Evolutionary conservation across 2,113 vertebrate species (phyloP), one percentile per base, ranked within the genome.

Genomic region (Planiliza haematocheilus): DNA sequence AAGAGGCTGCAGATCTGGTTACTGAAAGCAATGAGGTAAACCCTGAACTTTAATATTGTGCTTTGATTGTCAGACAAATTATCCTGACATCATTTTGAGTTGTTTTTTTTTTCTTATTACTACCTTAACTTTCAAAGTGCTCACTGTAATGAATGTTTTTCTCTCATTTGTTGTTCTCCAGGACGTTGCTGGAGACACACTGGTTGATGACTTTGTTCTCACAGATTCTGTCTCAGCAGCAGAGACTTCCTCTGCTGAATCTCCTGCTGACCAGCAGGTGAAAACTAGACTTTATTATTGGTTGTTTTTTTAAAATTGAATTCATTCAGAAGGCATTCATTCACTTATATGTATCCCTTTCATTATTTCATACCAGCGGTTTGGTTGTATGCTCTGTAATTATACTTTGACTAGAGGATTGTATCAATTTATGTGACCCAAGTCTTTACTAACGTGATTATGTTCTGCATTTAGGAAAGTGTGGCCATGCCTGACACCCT

Each of bases 151-250:
- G 41, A 59, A 45, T 5, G 10, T 8, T 14, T 36, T n/a, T 10
- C 4, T 46, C 14, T 73, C 8, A 10, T 4, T 43, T 60, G 11
- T 14, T 13, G 1, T 57, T 45, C 52, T 63, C 51, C 43, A 80
- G 83, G 64, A 38, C 0, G 13, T 43, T 10, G 71, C 46, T 1
- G n/a, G n/a, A n/a, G 80, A 86, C 8, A 39, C 0, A 0, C n/a
- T 85, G 37, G 61, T 68, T 8, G 82, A 84, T 1, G 82, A 88
- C 65, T 86, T 79, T 61, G 82, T 79, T 7, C 71, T 75, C 57
- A 87, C 88, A 65, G 86, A 84, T 37, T 68, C 80, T 4, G 70
- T 60, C 13, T 11, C 45, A 17, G 79, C 59, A 17, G 77, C 50
- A 13, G 71, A 87, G 14, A 74, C 16, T 1, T 65, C 70, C 46